These are phyloP conservation scores for Ficedula albicollis DNA, from an alignment of 2,797 vertebrate species.

Conservation along the genomic window DNA sequence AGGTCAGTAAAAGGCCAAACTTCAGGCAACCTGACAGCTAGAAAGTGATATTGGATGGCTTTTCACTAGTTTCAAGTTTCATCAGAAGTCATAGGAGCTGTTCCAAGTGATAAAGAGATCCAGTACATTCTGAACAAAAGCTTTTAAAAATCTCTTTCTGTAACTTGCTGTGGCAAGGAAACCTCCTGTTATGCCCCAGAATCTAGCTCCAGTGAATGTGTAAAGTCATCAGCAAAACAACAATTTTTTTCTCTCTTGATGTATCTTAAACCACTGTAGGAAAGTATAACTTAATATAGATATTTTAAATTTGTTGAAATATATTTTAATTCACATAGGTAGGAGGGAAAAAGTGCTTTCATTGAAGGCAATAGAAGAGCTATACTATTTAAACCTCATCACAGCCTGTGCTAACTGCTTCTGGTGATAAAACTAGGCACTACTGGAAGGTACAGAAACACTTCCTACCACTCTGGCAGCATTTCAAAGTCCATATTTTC, in stretches of 20 bases:
- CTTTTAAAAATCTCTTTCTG: not conserved
- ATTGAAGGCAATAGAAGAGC: not conserved
- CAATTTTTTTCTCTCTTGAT: not conserved
- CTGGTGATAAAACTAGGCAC: not conserved
- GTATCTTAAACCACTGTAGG: not conserved
- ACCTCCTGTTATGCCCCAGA: not conserved
- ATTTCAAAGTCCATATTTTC: conserved; percentile 26
- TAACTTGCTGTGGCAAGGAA: not conserved
- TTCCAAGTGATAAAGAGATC: not conserved
- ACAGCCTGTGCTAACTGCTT: not conserved
- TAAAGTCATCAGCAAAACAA: not conserved
- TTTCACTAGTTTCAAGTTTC: not conserved
- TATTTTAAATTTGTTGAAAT: not conserved
- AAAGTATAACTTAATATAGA: not conserved
- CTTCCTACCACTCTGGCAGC: conserved; percentile 2
- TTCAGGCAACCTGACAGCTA: not conserved
- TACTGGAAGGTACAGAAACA: conserved; percentile 6
- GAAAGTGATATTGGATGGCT: not conserved
- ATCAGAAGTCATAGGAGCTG: not conserved
- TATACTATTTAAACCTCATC: not conserved
- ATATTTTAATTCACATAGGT: not conserved
- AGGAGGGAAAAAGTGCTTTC: not conserved
- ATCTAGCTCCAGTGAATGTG: not conserved
- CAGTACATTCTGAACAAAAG: not conserved
- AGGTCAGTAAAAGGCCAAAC: not conserved